phyloP scores from a whole-genome alignment of 2,797 vertebrate species.

The Coracias cyanogaster region DNA sequence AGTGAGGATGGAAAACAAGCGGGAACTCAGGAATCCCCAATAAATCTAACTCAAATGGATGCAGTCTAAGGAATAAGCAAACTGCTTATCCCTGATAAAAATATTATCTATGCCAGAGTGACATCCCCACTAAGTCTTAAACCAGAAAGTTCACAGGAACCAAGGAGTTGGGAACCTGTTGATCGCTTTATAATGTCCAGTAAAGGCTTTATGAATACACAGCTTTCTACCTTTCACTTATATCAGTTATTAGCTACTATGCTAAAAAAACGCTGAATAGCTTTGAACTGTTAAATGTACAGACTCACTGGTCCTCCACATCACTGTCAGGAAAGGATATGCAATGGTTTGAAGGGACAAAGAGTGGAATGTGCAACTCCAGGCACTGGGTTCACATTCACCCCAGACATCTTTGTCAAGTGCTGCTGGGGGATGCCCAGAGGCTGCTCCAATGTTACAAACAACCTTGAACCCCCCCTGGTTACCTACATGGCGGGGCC shows the following conservation, averaged over 20 bases:
- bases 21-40: neutral
- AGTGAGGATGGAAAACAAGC: neutral
- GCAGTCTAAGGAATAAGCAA: neutral
- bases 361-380: neutral
- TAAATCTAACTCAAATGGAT: neutral
- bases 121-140: neutral
- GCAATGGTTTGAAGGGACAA: neutral
- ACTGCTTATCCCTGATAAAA: neutral
- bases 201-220: neutral
- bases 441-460: neutral
- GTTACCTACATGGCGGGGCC: fast-evolving
- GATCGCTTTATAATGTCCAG: neutral
- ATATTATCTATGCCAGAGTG: neutral
- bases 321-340: neutral
- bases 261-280: neutral
- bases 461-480: neutral
- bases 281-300: neutral
- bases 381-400: neutral
- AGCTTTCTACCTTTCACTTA: neutral
- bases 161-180: neutral
- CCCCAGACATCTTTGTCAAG: neutral
- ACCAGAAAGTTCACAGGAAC: neutral
- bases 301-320: neutral
- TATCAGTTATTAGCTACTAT: neutral
- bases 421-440: neutral